Conservation (phyloP, 2,888 invertebrate genomes). For the Sphinx pinastri region DNA sequence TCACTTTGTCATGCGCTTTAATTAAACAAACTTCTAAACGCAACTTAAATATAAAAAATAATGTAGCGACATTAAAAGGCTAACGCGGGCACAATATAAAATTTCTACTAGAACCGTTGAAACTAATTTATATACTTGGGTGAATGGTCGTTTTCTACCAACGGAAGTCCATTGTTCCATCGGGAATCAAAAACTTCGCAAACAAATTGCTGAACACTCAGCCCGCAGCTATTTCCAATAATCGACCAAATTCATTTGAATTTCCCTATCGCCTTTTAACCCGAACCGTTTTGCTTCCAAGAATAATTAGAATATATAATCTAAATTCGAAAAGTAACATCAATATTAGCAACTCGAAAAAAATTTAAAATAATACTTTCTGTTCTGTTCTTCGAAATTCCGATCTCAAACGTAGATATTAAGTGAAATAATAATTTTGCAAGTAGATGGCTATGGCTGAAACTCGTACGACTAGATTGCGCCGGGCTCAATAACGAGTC, state of each 20-base stretch:
- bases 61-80: not conserved
- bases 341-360: no score
- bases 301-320: conserved; percentile 48
- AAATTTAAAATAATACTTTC: not conserved
- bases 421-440: not conserved
- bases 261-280: conserved; percentile 39
- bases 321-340: conserved; percentile 34
- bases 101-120: not conserved
- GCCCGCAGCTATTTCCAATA: conserved; percentile 50
- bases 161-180: conserved; percentile 40
- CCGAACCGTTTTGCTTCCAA: conserved; percentile 39
- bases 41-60: not conserved
- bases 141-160: conserved; percentile 22
- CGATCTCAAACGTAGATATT: not conserved
- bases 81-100: not conserved
- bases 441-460: not conserved
- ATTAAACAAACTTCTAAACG: not conserved
- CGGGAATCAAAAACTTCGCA: conserved; percentile 50
- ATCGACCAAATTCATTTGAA: conserved; percentile 52
- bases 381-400: not conserved
- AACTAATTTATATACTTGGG: conserved; percentile 33
- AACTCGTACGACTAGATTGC: not conserved
- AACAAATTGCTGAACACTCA: conserved; percentile 49
- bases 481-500: not conserved
- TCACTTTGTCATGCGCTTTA: conserved; percentile 1